These are phyloP conservation scores for Ooceraea biroi DNA, from an alignment of 1,140 invertebrate genomes.

Conservation along the genomic window DNA sequence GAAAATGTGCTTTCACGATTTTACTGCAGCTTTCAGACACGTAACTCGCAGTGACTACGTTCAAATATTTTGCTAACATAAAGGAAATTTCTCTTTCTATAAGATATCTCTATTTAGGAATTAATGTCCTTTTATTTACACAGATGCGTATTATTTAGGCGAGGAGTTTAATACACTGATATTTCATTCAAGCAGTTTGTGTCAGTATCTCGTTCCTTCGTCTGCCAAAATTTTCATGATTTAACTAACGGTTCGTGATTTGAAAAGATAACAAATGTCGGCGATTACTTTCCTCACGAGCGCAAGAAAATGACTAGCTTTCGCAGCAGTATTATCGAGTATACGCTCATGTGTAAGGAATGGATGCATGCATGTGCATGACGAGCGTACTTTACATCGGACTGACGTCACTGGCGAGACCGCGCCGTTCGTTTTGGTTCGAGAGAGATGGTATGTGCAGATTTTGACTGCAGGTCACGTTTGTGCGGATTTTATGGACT, in stretches of 20 bases:
- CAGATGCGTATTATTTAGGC: no score
- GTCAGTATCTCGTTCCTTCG: no score
- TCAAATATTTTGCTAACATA: no score
- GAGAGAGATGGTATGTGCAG: constrained; percentile 41
- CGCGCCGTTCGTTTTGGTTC: constrained; percentile 16
- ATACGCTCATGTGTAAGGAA: background rate
- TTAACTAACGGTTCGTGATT: no score
- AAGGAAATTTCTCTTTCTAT: background rate
- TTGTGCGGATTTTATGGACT: constrained; percentile 63
- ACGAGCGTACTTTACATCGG: constrained; percentile 38
- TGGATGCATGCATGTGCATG: constrained; percentile 13
- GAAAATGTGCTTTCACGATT: background rate
- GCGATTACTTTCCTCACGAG: background rate
- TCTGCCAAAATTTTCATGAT: no score
- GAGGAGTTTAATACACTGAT: no score
- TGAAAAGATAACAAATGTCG: no score
- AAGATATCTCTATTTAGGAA: background rate
- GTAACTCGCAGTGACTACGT: no score
- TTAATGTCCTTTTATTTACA: no score
- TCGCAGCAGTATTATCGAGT: constrained; percentile 14
- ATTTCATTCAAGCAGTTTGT: no score
- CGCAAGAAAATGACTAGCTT: background rate
- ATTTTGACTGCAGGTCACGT: constrained; percentile 59
- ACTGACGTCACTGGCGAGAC: constrained; percentile 58
- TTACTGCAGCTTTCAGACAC: no score